Conservation (phyloP, 2,113 vertebrate genomes). For the Mastomys coucha region DNA sequence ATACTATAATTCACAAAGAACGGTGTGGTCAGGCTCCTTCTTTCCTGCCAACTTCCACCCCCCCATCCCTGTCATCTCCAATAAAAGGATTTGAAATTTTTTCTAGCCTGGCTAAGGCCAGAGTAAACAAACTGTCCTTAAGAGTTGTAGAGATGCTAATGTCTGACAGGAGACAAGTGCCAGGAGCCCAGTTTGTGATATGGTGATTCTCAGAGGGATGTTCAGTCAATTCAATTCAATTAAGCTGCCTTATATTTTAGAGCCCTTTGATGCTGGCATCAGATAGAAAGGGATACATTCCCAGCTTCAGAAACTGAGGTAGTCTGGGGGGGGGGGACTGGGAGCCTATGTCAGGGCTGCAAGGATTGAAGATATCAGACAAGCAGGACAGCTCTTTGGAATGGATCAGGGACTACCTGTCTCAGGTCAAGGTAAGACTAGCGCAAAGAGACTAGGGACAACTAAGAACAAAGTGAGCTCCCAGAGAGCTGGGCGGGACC, state of each 20-base stretch:
- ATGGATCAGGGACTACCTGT: background rate
- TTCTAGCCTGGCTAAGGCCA: background rate
- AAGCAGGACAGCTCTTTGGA: background rate
- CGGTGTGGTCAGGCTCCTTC: background rate
- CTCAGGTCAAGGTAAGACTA: background rate
- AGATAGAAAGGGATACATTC: background rate
- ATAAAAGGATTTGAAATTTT: conserved; percentile 42
- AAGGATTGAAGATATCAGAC: background rate
- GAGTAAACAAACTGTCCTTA: conserved; percentile 49
- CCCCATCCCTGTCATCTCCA: conserved; percentile 13
- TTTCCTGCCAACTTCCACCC: background rate
- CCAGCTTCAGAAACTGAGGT: background rate
- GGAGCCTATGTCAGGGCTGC: background rate
- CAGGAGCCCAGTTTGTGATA: conserved; percentile 28
- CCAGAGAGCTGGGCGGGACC: background rate
- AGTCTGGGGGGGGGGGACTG: background rate
- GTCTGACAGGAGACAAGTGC: conserved; percentile 46
- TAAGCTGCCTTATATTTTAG: background rate
- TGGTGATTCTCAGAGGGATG: conserved; percentile 1
- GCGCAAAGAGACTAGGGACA: background rate
- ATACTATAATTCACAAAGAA: conserved; percentile 42
- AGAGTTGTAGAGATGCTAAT: conserved; percentile 49
- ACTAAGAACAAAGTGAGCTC: background rate
- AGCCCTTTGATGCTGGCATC: background rate
- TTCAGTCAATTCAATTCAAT: conserved; percentile 35